phyloP scores from a whole-genome alignment of 2,888 invertebrate species.

The Parochlus steinenii region DNA sequence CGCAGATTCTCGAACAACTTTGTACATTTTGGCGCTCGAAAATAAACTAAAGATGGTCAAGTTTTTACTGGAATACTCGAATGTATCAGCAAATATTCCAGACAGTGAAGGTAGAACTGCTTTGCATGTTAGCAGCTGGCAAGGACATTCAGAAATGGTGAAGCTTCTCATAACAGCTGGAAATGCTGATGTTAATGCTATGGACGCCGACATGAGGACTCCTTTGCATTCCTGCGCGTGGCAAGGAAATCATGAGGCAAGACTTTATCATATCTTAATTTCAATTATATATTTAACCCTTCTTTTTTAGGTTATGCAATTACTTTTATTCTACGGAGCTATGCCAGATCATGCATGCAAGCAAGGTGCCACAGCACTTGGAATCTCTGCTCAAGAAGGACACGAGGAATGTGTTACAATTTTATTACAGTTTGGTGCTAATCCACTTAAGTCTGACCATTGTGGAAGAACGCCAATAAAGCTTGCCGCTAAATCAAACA shows the following conservation, averaged over 20 bases:
- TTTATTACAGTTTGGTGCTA: conserved; percentile 66
- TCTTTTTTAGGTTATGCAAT: conserved; percentile 70
- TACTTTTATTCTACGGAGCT: conserved; percentile 66
- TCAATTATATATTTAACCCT: too few species aligned
- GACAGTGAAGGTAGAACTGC: conserved; percentile 86
- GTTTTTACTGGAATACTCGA: conserved; percentile 57
- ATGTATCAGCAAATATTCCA: conserved; percentile 67
- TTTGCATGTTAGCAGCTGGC: conserved; percentile 82
- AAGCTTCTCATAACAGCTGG: conserved; percentile 62
- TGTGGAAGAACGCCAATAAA: conserved; percentile 76
- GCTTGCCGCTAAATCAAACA: conserved; percentile 83
- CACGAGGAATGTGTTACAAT: conserved; percentile 82
- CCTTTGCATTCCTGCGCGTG: conserved; percentile 90
- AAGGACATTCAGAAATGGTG: conserved; percentile 88
- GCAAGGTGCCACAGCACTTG: conserved; percentile 88
- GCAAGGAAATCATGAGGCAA: conserved; percentile 80
- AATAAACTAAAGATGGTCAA: conserved; percentile 71
- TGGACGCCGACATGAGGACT: conserved; percentile 73
- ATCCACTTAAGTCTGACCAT: conserved; percentile 70
- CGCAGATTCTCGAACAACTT: conserved; percentile 79
- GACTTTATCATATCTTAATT: too few species aligned
- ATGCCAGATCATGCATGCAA: conserved; percentile 79
- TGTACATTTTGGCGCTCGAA: conserved; percentile 81
- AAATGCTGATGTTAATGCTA: conserved; percentile 74
- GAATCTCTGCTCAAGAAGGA: conserved; percentile 92